phyloP scores from a whole-genome alignment of 2,888 invertebrate species.

The Suillia variegata region DNA sequence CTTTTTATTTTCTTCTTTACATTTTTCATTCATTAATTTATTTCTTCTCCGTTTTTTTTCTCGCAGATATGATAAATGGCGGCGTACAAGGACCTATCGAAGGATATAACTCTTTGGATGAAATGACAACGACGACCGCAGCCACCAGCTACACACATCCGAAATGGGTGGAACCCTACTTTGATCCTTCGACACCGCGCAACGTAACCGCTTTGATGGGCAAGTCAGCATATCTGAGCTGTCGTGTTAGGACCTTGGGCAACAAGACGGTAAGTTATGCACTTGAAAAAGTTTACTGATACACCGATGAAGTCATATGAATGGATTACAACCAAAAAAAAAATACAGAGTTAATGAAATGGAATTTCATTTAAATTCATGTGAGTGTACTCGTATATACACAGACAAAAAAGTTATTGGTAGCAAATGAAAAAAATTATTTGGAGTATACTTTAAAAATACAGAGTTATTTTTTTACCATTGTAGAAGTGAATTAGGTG shows the following conservation, averaged over 20 bases:
- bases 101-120: constrained; percentile 56
- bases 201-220: constrained; percentile 82
- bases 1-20: constrained; percentile 1
- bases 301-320: background rate
- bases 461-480: no score
- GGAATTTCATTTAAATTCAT: no score
- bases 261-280: constrained; percentile 60
- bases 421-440: no score
- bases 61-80: constrained; percentile 58
- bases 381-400: no score
- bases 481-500: no score
- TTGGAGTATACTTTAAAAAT: no score
- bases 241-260: constrained; percentile 60
- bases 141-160: constrained; percentile 54
- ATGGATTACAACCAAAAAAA: no score
- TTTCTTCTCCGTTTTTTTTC: constrained; percentile 1
- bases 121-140: constrained; percentile 43
- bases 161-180: constrained; percentile 68
- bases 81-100: constrained; percentile 59
- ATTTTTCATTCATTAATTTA: background rate
- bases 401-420: no score
- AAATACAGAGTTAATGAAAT: no score
- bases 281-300: background rate
- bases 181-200: constrained; percentile 75
- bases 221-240: constrained; percentile 66